These are phyloP conservation scores for Blastomussa wellsi DNA, from an alignment of 92 coral and sea anemone genomes.

Conservation along the genomic window DNA sequence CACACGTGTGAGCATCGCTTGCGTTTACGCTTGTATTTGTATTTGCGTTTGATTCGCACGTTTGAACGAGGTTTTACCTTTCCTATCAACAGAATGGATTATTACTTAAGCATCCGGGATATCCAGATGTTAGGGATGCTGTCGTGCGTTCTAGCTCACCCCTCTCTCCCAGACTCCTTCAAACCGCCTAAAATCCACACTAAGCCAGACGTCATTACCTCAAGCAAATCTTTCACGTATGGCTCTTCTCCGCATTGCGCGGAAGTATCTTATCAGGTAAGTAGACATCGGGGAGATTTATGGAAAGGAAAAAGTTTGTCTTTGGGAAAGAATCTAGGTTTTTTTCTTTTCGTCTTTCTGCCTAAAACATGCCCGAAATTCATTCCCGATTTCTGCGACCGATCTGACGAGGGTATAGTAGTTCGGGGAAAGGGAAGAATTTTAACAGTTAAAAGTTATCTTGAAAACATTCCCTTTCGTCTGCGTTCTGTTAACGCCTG, in stretches of 20 bases:
- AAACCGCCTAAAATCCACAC: slow-evolving; percentile 62
- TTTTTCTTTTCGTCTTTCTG: not conserved
- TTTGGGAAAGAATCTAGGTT: not conserved
- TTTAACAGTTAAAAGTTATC: not conserved
- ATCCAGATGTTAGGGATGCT: slow-evolving; percentile 93
- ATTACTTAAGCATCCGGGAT: slow-evolving; percentile 82
- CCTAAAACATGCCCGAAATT: too few species aligned
- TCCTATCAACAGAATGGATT: slow-evolving; percentile 65
- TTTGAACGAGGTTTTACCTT: too few species aligned
- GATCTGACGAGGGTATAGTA: too few species aligned
- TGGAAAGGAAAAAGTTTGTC: not conserved
- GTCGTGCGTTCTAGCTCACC: slow-evolving; percentile 81
- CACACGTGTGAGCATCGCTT: too few species aligned
- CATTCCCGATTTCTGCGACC: too few species aligned
- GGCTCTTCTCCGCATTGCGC: slow-evolving; percentile 50
- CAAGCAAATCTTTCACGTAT: slow-evolving; percentile 79
- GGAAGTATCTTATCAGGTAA: slow-evolving; percentile 25
- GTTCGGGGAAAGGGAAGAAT: not conserved
- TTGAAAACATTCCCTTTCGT: not conserved
- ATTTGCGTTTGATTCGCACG: too few species aligned
- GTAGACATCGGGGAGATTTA: not conserved
- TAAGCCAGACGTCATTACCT: slow-evolving; percentile 35
- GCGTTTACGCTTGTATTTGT: too few species aligned
- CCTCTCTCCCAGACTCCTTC: slow-evolving; percentile 83
- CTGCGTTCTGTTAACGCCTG: not conserved